Conservation (phyloP, 2,888 invertebrate species). For the Cinara cedri region DNA sequence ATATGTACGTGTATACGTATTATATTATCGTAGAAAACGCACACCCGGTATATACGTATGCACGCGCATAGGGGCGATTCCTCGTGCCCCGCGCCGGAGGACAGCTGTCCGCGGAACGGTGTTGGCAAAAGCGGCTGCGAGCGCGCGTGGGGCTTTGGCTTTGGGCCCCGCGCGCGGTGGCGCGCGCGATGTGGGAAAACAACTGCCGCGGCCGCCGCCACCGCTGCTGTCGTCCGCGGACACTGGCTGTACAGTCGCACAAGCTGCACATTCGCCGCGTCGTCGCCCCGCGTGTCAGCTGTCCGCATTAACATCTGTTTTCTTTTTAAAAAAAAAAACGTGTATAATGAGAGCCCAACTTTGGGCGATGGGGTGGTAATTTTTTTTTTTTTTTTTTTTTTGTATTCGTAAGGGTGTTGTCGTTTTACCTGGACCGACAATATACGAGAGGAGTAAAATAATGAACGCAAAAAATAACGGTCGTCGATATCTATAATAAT, state of each 20-base stretch:
- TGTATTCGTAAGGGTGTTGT: neutral
- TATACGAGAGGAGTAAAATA: no score
- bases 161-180: neutral
- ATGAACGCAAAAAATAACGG: constrained; percentile 11
- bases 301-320: constrained; percentile 17
- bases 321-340: neutral
- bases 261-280: constrained; percentile 32
- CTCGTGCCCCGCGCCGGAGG: neutral
- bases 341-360: constrained; percentile 12
- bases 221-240: neutral
- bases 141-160: constrained; percentile 3
- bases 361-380: constrained; percentile 21
- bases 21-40: neutral
- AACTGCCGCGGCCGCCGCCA: constrained; percentile 8
- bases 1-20: no score
- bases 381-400: neutral
- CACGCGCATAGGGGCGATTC: constrained; percentile 18
- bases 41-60: neutral
- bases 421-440: constrained; percentile 15
- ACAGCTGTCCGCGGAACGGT: no score
- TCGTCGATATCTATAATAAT: neutral
- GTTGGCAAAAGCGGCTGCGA: constrained; percentile 5
- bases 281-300: constrained; percentile 15
- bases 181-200: constrained; percentile 24
- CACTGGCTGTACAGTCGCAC: neutral